phyloP scores from a whole-genome alignment of 30 jellyfish, hydroid and myxozoan species.

The Aurelia aurita region DNA sequence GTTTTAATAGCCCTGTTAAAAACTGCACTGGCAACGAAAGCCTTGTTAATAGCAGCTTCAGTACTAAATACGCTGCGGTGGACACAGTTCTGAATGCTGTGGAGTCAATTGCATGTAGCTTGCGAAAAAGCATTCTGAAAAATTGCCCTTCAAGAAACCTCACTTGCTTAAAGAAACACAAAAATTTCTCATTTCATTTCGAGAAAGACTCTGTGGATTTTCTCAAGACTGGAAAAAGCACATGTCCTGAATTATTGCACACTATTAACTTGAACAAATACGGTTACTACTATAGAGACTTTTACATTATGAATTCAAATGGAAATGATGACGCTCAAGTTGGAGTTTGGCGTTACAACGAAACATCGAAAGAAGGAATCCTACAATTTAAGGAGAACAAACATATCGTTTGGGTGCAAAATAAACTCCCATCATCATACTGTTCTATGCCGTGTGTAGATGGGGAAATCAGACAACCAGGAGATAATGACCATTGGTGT shows the following conservation, averaged over 20 bases:
- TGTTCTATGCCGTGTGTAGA: conserved; percentile 59
- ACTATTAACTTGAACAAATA: neutral
- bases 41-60: neutral
- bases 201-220: neutral
- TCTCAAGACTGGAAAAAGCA: neutral
- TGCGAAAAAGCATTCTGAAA: conserved; percentile 12
- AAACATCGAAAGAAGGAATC: neutral
- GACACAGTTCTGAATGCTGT: conserved; percentile 27
- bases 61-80: neutral
- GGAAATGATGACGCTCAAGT: neutral
- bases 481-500: conserved; percentile 3
- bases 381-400: neutral
- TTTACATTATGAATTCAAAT: neutral
- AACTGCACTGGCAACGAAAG: conserved; percentile 42
- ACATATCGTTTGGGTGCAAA: neutral
- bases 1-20: neutral
- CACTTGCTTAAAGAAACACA: neutral
- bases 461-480: conserved; percentile 16
- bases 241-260: neutral
- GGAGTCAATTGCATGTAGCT: conserved; percentile 56
- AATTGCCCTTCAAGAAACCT: conserved; percentile 17
- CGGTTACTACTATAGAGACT: neutral
- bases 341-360: conserved; percentile 18
- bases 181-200: neutral
- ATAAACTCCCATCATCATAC: conserved; percentile 21